These are phyloP conservation scores for Astropecten irregularis DNA, from an alignment of 53 echinoderm and acorn worm species.

Conservation along the genomic window DNA sequence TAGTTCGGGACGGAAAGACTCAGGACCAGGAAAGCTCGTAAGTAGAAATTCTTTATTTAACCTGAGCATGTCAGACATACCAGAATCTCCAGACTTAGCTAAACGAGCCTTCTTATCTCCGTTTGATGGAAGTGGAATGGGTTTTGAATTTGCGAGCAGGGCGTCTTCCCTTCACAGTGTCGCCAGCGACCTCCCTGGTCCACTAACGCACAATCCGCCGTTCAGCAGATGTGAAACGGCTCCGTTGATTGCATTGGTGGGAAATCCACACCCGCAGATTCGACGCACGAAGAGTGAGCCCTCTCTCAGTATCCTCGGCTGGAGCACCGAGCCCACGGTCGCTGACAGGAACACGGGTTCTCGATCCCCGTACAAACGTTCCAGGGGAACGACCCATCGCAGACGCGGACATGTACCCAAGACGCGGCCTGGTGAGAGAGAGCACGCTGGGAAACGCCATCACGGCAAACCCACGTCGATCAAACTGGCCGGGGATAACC, in stretches of 20 bases:
- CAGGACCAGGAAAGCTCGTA: too few species aligned
- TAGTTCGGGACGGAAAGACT: too few species aligned
- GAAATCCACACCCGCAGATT: neutral
- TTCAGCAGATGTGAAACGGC: slow-evolving; percentile 24
- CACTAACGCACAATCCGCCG: neutral
- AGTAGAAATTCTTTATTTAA: neutral
- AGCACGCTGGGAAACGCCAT: neutral
- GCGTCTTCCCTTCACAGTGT: slow-evolving; percentile 14
- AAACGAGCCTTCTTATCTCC: slow-evolving; percentile 2
- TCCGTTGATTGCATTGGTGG: neutral
- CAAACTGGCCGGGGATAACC: neutral
- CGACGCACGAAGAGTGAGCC: slow-evolving; percentile 44
- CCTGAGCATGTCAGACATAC: slow-evolving; percentile 2
- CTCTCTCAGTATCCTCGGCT: neutral
- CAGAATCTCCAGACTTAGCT: slow-evolving; percentile 2
- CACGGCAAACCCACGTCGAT: neutral
- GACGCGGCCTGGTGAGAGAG: neutral
- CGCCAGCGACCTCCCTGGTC: slow-evolving; percentile 18
- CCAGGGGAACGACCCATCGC: neutral
- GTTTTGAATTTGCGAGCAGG: neutral
- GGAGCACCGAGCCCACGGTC: neutral
- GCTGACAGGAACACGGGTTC: neutral
- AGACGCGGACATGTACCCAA: neutral
- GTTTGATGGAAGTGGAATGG: slow-evolving; percentile 1
- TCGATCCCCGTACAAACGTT: neutral